These are phyloP conservation scores for Pantherophis guttatus DNA, from an alignment of 2,113 vertebrate genomes.

Conservation along the genomic window DNA sequence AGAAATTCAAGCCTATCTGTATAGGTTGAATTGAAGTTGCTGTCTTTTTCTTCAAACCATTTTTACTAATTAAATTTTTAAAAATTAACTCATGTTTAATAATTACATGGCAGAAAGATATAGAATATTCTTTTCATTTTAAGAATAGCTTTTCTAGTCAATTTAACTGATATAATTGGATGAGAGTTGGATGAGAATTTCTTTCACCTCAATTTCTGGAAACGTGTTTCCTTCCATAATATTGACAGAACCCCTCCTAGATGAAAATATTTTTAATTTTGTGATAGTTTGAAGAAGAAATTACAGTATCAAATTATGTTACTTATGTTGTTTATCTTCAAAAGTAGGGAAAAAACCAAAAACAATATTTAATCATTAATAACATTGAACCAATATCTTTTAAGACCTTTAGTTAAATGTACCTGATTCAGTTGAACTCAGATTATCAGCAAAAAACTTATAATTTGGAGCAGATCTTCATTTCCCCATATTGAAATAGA, in stretches of 20 bases:
- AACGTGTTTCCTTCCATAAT: neutral
- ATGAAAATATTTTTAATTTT: neutral
- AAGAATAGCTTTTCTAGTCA: neutral
- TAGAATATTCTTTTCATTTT: neutral
- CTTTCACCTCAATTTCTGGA: neutral
- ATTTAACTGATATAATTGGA: neutral
- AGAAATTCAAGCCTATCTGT: neutral
- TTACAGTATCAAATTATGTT: neutral
- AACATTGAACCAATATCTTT: neutral
- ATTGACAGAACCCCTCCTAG: neutral
- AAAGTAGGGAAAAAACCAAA: no score
- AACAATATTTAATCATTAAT: neutral
- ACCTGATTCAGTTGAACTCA: neutral
- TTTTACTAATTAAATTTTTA: neutral
- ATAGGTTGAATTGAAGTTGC: neutral
- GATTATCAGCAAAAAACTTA: neutral
- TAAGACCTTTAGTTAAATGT: neutral
- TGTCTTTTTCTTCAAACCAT: neutral
- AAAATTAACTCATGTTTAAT: neutral
- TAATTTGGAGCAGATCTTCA: neutral
- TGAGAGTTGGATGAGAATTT: neutral
- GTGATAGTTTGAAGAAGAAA: neutral
- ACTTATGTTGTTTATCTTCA: neutral
- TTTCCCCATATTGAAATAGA: neutral
- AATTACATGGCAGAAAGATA: neutral